Percentiles rank a stretch among this genome's conserved stretches.
Evolutionary conservation across 2,888 invertebrate genomes (phyloP).

Genomic region (Cremastinae sp.): DNA sequence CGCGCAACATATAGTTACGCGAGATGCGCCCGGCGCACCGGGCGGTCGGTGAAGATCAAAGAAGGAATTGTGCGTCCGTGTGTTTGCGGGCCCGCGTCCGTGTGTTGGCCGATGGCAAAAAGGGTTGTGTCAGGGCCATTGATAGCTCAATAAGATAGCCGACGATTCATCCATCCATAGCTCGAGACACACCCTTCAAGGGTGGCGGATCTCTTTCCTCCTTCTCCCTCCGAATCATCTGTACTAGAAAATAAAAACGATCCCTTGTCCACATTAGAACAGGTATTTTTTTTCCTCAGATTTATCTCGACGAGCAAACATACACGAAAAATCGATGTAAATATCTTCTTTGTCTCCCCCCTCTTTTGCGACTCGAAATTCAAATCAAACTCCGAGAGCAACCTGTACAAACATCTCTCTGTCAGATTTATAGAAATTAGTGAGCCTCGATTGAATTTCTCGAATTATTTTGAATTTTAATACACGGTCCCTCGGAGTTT

Average conservation of each 20-base stretch:
- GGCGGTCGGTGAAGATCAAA: constrained; percentile 78
- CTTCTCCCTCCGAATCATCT: constrained; percentile 15
- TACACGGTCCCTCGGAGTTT: background rate
- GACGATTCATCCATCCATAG: constrained; percentile 68
- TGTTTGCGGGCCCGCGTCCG: constrained; percentile 49
- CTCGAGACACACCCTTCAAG: constrained; percentile 65
- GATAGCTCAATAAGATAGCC: constrained; percentile 77
- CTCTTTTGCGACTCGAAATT: background rate
- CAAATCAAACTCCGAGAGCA: constrained; percentile 2
- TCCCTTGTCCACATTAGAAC: constrained; percentile 26
- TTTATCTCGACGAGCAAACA: background rate
- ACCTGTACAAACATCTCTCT: background rate
- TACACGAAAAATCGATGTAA: background rate
- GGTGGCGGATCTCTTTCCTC: constrained; percentile 47
- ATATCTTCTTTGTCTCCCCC: background rate
- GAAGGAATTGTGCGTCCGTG: constrained; percentile 57
- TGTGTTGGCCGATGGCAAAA: constrained; percentile 68
- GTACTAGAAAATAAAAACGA: constrained; percentile 22
- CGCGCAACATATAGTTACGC: constrained; percentile 75
- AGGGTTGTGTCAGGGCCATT: constrained; percentile 73
- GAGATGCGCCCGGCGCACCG: constrained; percentile 66
- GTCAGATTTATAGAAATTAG: background rate
- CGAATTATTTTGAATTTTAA: background rate
- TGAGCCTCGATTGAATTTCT: background rate
- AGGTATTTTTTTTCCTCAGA: constrained; percentile 30